These are phyloP conservation scores for Diarsia rubi DNA, from an alignment of 2,888 invertebrate genomes.

Conservation along the genomic window DNA sequence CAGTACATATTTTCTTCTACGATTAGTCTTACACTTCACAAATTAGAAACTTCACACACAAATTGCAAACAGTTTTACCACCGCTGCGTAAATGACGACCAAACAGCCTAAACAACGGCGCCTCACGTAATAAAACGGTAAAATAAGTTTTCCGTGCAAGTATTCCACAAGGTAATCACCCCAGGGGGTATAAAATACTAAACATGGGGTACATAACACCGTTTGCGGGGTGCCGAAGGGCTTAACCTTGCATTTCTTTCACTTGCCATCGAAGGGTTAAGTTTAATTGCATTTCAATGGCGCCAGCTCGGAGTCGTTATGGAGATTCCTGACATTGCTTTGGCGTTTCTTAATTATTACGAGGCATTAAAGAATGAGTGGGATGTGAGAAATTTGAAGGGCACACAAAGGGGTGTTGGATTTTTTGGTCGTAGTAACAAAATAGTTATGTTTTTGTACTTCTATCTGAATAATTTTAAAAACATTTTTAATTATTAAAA, in stretches of 20 bases:
- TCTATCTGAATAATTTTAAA: not conserved
- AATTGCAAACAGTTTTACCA: not conserved
- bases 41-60: not conserved
- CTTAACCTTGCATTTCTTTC: constrained; percentile 49
- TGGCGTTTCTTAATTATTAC: constrained; percentile 36
- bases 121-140: constrained; percentile 28
- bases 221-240: constrained; percentile 21
- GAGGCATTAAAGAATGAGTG: constrained; percentile 23
- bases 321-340: constrained; percentile 34
- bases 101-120: constrained; percentile 16
- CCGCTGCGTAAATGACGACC: constrained; percentile 5
- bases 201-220: constrained; percentile 23
- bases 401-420: not conserved
- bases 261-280: constrained; percentile 41
- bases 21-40: not conserved
- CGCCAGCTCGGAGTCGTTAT: constrained; percentile 23
- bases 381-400: constrained; percentile 12
- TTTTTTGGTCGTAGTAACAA: not conserved
- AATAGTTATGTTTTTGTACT: not conserved
- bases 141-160: constrained; percentile 47
- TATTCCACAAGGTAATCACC: constrained; percentile 40
- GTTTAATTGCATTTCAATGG: constrained; percentile 49
- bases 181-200: constrained; percentile 20
- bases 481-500: not conserved
- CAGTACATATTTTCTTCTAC: constrained; percentile 19